Conservation (phyloP, 2,113 vertebrate genomes). For the Butorides virescens region DNA sequence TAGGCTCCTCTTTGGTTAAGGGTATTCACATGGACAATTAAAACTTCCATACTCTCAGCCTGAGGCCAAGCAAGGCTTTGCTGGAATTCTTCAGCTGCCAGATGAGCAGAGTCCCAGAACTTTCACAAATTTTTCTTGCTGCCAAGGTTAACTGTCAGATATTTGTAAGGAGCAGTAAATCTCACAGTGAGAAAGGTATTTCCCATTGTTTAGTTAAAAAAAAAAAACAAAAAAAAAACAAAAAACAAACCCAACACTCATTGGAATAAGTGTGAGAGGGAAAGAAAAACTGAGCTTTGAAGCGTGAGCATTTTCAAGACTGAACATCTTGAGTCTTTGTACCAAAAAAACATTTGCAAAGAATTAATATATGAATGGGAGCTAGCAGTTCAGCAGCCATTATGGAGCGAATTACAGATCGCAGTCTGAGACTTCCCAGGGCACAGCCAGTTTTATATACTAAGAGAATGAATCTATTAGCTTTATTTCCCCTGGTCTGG, state of each 20-base stretch:
- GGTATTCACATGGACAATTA: neutral
- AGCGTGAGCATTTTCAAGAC: neutral
- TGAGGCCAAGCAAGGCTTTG: neutral
- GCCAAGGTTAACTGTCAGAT: conserved; percentile 42
- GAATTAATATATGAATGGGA: neutral
- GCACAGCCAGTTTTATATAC: neutral
- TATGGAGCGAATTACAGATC: neutral
- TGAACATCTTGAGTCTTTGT: neutral
- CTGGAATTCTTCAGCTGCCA: conserved; percentile 28
- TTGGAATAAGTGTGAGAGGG: neutral
- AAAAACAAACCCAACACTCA: neutral
- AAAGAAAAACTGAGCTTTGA: conserved; percentile 3
- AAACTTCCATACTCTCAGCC: neutral
- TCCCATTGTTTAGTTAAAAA: conserved; percentile 36
- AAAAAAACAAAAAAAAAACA: neutral
- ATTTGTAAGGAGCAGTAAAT: conserved; percentile 53
- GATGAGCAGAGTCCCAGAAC: conserved; percentile 11
- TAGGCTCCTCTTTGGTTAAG: neutral
- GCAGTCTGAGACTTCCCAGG: neutral
- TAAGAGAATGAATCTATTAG: neutral
- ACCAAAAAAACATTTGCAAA: conserved; percentile 2
- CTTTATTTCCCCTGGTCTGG: neutral
- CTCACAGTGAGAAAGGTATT: conserved; percentile 49
- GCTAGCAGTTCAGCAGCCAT: neutral
- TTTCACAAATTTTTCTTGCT: conserved; percentile 5